These are phyloP conservation scores for Paracanthobrama guichenoti DNA, from an alignment of 2,113 vertebrate species.

Conservation along the genomic window DNA sequence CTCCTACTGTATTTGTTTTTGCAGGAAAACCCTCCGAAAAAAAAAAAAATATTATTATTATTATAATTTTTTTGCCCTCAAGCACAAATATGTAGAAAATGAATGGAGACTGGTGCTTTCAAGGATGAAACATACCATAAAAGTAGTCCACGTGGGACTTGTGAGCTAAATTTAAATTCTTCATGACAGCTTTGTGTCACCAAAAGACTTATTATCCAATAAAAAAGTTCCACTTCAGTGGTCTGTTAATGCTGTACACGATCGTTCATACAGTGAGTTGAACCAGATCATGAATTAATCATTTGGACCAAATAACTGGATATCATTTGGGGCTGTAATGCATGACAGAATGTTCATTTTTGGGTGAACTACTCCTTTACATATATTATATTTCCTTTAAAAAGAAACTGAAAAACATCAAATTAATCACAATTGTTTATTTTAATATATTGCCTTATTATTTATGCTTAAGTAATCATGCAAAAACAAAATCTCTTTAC, in stretches of 20 bases:
- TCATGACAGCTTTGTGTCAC: neutral
- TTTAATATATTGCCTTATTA: too few species aligned
- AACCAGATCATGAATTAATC: neutral
- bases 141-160: neutral
- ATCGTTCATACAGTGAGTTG: neutral
- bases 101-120: neutral
- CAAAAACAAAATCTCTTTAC: neutral
- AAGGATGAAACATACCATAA: neutral
- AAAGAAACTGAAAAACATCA: neutral
- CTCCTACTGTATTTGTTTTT: neutral
- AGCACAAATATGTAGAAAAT: neutral
- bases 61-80: neutral
- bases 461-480: neutral
- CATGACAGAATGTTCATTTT: neutral
- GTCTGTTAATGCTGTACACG: neutral
- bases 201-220: neutral
- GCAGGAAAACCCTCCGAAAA: too few species aligned
- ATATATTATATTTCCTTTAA: neutral
- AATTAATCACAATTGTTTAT: neutral
- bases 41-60: too few species aligned
- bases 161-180: neutral
- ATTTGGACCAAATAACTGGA: neutral
- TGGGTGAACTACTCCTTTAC: neutral
- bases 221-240: neutral
- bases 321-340: neutral